phyloP scores from a whole-genome alignment of 2,113 vertebrate species.

The Jacana jacana region DNA sequence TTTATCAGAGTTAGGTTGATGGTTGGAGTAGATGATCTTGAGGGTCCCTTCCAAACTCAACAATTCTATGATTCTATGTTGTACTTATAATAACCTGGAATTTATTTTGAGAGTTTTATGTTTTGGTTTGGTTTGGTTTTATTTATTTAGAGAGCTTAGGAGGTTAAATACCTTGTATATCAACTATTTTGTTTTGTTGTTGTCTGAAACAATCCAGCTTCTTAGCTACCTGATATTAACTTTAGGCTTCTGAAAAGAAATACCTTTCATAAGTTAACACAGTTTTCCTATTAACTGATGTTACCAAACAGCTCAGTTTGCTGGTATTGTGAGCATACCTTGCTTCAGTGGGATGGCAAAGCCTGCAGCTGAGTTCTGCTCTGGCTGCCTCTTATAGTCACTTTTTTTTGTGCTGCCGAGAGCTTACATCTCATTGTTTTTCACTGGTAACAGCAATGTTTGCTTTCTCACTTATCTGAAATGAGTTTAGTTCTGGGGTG shows the following conservation, averaged over 20 bases:
- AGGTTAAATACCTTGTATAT: not conserved
- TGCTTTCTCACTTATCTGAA: not conserved
- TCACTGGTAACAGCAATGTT: not conserved
- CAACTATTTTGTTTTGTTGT: not conserved
- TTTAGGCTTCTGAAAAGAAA: not conserved
- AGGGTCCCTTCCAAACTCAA: too few relatives aligned
- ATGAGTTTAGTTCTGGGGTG: not conserved
- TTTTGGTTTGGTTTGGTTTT: not conserved
- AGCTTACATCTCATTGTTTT: not conserved
- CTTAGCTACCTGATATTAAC: not conserved
- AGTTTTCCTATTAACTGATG: not conserved
- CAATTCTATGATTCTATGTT: not conserved
- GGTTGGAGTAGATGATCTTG: too few relatives aligned
- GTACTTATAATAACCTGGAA: not conserved
- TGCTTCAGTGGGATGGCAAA: not conserved
- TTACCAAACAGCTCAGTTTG: not conserved
- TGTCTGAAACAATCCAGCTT: too few relatives aligned
- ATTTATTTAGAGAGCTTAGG: not conserved
- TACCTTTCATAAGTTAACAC: not conserved
- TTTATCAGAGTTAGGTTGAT: too few relatives aligned
- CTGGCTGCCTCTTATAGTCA: not conserved
- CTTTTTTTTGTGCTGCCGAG: not conserved
- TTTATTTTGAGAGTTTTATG: not conserved
- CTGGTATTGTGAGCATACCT: not conserved
- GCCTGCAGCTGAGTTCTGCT: not conserved